A percentile compares a stretch with the other conserved stretches of the same genome.
phyloP scores from a whole-genome alignment of 1,140 invertebrate species.

The Pogonomyrmex barbatus region DNA sequence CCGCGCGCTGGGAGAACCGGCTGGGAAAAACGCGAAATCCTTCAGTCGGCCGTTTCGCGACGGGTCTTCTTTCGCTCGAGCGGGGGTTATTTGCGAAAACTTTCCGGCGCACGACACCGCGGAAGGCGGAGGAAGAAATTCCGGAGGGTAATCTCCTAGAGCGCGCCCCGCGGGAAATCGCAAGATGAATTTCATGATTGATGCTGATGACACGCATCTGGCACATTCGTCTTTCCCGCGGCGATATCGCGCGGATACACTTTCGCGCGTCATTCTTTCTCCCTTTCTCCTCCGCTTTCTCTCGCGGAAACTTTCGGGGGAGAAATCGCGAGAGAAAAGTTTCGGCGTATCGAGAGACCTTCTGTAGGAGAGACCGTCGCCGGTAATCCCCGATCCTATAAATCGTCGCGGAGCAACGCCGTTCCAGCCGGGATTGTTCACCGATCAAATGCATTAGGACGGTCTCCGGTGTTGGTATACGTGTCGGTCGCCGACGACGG shows the following conservation, averaged over 20 bases:
- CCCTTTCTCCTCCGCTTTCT: not conserved
- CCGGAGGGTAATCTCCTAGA: conserved; percentile 42
- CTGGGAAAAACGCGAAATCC: not conserved
- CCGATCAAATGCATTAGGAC: conserved; percentile 55
- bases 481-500: conserved; percentile 44
- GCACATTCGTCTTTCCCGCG: conserved; percentile 32
- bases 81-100: conserved; percentile 36
- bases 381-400: conserved; percentile 38
- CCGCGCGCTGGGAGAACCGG: not conserved
- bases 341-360: conserved; percentile 11
- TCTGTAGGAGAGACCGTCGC: not conserved
- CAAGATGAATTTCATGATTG: conserved; percentile 59
- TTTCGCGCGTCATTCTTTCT: not conserved
- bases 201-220: conserved; percentile 44
- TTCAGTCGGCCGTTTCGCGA: conserved; percentile 2
- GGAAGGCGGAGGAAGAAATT: conserved; percentile 1
- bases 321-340: conserved; percentile 35
- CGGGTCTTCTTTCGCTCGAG: not conserved
- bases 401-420: conserved; percentile 18
- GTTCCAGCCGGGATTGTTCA: conserved; percentile 53
- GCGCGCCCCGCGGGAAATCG: conserved; percentile 49
- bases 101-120: not conserved
- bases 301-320: not conserved
- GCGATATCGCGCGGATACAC: not conserved
- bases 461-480: conserved; percentile 38